Percentiles rank a stretch among this genome's conserved stretches.
Conservation (phyloP, 23 tunicate genomes). For the Halocynthia aurantium region DNA sequence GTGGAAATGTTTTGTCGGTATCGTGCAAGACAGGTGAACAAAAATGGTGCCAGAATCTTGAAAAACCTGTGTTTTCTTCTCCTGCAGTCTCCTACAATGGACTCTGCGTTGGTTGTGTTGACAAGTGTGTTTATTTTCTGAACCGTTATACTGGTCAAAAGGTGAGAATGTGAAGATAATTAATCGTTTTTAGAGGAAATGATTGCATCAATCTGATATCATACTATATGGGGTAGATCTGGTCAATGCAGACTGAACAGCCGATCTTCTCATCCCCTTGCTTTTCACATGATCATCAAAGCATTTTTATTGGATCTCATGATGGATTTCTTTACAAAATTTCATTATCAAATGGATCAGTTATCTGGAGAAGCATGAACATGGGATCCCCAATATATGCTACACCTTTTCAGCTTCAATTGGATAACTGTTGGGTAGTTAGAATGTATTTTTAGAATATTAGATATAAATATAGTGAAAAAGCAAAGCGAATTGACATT, state of each 20-base stretch:
- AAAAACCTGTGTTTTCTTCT: conserved; percentile 83
- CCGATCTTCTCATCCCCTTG: conserved; percentile 73
- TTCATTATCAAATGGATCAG: conserved; percentile 17
- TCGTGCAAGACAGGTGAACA: neutral
- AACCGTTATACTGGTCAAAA: conserved; percentile 17
- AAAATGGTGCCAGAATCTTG: conserved; percentile 35
- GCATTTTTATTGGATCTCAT: conserved; percentile 63
- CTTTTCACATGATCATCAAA: neutral
- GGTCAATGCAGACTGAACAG: conserved; percentile 24
- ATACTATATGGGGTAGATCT: conserved; percentile 12
- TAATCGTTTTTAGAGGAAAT: neutral
- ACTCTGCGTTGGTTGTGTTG: conserved; percentile 70
- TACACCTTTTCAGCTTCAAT: conserved; percentile 24
- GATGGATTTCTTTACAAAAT: conserved; percentile 67
- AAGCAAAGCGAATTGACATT: neutral
- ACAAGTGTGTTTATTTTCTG: conserved; percentile 43
- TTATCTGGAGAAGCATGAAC: conserved; percentile 31
- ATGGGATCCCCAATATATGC: conserved; percentile 37
- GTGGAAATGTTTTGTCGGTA: conserved; percentile 5
- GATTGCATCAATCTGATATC: neutral
- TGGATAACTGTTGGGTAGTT: conserved; percentile 1
- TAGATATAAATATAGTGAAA: neutral
- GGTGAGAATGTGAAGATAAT: conserved; percentile 21
- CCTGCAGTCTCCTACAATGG: conserved; percentile 38
- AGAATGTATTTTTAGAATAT: neutral